A percentile compares a stretch with the other conserved stretches of the same genome.
These are phyloP conservation scores for Aphelenchoides besseyi DNA, from an alignment of 1,140 invertebrate species.

Conservation along the genomic window DNA sequence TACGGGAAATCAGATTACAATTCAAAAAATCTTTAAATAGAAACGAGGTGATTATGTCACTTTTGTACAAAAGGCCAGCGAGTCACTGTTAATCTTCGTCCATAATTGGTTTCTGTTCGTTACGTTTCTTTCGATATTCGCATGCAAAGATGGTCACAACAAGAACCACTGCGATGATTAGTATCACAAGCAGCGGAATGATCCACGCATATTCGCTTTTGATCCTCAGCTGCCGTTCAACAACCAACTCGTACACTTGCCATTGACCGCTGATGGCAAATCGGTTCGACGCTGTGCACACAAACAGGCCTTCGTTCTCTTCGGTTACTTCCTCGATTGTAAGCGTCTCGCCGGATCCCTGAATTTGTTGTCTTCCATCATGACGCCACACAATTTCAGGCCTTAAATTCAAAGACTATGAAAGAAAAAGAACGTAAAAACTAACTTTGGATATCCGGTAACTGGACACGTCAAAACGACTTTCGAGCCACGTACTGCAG, in stretches of 20 bases:
- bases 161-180: not conserved
- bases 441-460: not conserved
- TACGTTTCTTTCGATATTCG: conserved; percentile 10
- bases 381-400: not conserved
- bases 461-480: conserved; percentile 1
- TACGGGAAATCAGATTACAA: too few species aligned
- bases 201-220: conserved; percentile 22
- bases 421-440: too few species aligned
- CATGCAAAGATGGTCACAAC: not conserved
- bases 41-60: conserved; percentile 6
- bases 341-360: conserved; percentile 11
- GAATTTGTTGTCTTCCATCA: not conserved
- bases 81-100: conserved; percentile 8
- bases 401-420: not conserved
- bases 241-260: not conserved
- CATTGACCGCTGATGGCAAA: not conserved
- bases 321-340: not conserved
- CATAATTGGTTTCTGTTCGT: conserved; percentile 1
- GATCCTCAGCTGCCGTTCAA: conserved; percentile 11
- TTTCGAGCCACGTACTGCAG: not conserved
- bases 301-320: not conserved
- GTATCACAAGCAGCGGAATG: not conserved
- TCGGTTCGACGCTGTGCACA: not conserved
- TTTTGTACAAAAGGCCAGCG: too few species aligned
- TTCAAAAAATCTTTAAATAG: too few species aligned